Base-by-base conservation (phyloP, 1,140 invertebrate species). In the Calephelis virginiensis region DNA sequence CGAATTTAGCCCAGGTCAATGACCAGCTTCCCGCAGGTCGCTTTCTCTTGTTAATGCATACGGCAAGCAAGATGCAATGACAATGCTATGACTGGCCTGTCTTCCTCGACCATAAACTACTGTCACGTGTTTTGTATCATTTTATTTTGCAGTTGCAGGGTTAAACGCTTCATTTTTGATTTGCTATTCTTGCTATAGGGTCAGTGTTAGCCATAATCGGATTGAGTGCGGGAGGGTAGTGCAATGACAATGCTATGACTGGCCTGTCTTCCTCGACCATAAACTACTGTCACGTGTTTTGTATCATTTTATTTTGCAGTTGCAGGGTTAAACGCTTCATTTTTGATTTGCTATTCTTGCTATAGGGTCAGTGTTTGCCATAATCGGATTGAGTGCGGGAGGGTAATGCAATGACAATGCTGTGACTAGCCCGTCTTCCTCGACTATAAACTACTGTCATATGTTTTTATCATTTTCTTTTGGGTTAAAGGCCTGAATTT, bases 1-100 rank as follows among this genome's bases (percentile, higher is more conserved):
- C 86, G 85, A 89, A 86, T 89, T 89, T 81, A 81, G 75, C 67
- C 71, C 77, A 76, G 81, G 80, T 83, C 81, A 78, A 72, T 65
- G 81, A 75, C 75, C 78, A 46, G 59, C 28, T 59, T 48, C 48
- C 60, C 73, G 69, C 72, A 73, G 76, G 74, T 81, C 77, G 87
- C 83, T 88, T 89, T 88, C 87, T 81, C 82, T 67, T 68, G 50
- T 59, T 59, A 28, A 37, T 17, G 14, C 14, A 56, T 6, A 17
- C 72, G 77, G 75, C 78, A 76, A 80, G 78, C 75, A 77, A 77
- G 60, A 49, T 80, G 82, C 74, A 76, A 67, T 65, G 53, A 69
- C 64, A 69, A 69, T 66, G 61, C 64, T 48, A 53, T 68, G 63
- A 63, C 50, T 63, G 37, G 56, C 38, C 28, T 5, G 28, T 56